These are phyloP conservation scores for Megaceryle maxima DNA, from an alignment of 2,113 vertebrate genomes.

Conservation along the genomic window DNA sequence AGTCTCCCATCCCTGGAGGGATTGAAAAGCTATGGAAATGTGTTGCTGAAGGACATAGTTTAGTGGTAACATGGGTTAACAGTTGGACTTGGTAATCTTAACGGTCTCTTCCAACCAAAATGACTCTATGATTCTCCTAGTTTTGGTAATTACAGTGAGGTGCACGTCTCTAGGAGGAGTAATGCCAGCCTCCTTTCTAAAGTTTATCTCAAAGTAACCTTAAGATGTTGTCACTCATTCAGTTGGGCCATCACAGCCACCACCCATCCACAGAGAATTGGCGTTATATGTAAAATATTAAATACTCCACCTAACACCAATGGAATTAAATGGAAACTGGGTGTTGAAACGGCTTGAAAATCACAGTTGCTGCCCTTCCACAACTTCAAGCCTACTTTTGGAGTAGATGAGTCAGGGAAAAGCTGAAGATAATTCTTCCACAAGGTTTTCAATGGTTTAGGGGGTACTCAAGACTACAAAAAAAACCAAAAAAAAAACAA, in stretches of 20 bases:
- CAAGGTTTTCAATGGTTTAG: background rate
- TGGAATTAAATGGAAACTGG: background rate
- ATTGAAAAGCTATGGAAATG: too few species aligned
- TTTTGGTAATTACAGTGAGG: background rate
- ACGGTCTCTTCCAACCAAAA: too few species aligned
- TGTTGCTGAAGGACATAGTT: too few species aligned
- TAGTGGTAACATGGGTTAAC: too few species aligned
- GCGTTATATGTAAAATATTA: fast-evolving
- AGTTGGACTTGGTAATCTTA: too few species aligned
- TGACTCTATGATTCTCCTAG: background rate
- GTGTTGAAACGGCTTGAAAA: background rate
- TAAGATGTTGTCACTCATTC: background rate
- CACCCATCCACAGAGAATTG: background rate
- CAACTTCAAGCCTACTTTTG: background rate
- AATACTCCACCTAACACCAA: background rate
- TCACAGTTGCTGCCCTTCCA: background rate
- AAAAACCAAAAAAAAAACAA: too few species aligned
- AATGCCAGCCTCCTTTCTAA: background rate
- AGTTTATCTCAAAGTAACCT: background rate
- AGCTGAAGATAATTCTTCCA: background rate
- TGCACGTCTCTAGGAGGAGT: background rate
- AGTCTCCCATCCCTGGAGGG: too few species aligned
- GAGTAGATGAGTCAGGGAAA: background rate
- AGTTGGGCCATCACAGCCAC: background rate
- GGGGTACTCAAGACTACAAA: background rate